Percentiles rank a stretch among this genome's conserved stretches.
phyloP scores from a whole-genome alignment of 2,888 invertebrate species.

The Pedicia rivosa region DNA sequence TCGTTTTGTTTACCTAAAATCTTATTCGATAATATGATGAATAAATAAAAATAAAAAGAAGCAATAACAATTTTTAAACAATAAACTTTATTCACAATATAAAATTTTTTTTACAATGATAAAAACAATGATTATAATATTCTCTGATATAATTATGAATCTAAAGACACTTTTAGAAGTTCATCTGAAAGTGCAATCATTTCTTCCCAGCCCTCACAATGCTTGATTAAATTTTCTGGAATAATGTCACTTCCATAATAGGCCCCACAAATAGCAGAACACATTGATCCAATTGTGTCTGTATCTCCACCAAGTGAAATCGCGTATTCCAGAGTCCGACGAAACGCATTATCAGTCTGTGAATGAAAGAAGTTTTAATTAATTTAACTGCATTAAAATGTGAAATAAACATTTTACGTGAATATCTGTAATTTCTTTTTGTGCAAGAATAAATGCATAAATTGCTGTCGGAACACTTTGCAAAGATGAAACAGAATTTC shows the following conservation, averaged over 20 bases:
- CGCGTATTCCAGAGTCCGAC: slow-evolving; percentile 49
- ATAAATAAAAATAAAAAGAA: no score
- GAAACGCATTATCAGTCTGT: slow-evolving; percentile 38
- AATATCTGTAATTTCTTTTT: slow-evolving; percentile 32
- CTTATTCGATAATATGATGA: no score
- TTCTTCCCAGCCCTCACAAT: slow-evolving; percentile 41
- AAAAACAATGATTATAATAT: no score
- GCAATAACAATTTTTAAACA: no score
- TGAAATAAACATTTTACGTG: slow-evolving; percentile 23
- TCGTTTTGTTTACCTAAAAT: no score
- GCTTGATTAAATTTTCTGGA: slow-evolving; percentile 32
- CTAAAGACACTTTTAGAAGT: no score
- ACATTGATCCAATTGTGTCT: slow-evolving; percentile 62
- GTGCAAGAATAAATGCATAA: slow-evolving; percentile 45
- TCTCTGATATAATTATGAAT: no score
- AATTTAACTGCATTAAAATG: slow-evolving; percentile 3
- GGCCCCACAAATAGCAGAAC: slow-evolving; percentile 52
- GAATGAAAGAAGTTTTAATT: slow-evolving; percentile 15
- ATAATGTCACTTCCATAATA: slow-evolving; percentile 43
- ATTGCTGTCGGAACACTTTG: slow-evolving; percentile 57
- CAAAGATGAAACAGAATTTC: slow-evolving; percentile 44
- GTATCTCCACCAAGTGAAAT: slow-evolving; percentile 60
- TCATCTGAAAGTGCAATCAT: no score
- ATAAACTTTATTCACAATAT: no score
- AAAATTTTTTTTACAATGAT: no score